These are phyloP conservation scores for Dromius quadrimaculatus DNA, from an alignment of 2,888 invertebrate genomes.

Conservation along the genomic window DNA sequence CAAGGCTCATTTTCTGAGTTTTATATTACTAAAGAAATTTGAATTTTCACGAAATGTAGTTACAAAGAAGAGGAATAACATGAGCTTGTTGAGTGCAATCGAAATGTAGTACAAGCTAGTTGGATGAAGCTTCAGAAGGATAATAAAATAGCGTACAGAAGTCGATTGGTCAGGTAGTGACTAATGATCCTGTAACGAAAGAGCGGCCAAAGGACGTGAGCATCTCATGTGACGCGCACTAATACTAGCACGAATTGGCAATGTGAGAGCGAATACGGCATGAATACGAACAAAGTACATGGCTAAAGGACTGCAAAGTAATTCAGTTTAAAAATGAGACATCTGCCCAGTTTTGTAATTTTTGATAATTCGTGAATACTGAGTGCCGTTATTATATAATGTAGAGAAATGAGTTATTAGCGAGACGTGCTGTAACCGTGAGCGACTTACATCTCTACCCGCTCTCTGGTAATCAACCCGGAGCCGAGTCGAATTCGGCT, in stretches of 20 bases:
- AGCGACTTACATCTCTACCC: constrained; percentile 32
- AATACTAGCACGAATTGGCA: neutral
- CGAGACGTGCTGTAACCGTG: constrained; percentile 36
- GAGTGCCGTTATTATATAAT: constrained; percentile 50
- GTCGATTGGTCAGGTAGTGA: constrained; percentile 2
- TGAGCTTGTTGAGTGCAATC: neutral
- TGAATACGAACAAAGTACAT: neutral
- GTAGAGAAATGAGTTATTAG: constrained; percentile 50
- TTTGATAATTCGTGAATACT: constrained; percentile 46
- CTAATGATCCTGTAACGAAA: constrained; percentile 9
- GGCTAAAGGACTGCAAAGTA: constrained; percentile 6
- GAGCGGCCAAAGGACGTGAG: neutral
- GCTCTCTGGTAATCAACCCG: constrained; percentile 29
- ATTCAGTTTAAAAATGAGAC: constrained; percentile 45
- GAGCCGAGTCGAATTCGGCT: constrained; percentile 3
- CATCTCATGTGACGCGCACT: neutral
- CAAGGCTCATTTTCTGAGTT: too few relatives aligned
- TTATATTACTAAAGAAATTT: too few relatives aligned
- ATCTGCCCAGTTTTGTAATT: constrained; percentile 48
- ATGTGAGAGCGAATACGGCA: neutral
- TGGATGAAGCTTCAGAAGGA: neutral
- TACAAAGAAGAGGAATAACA: neutral
- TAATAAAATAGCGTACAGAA: neutral
- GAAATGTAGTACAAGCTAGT: neutral
- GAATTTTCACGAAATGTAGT: too few relatives aligned